A percentile compares a stretch with the other conserved stretches of the same genome.
These are phyloP conservation scores for Spinus pinus DNA, from an alignment of 2,797 vertebrate species.

Conservation along the genomic window DNA sequence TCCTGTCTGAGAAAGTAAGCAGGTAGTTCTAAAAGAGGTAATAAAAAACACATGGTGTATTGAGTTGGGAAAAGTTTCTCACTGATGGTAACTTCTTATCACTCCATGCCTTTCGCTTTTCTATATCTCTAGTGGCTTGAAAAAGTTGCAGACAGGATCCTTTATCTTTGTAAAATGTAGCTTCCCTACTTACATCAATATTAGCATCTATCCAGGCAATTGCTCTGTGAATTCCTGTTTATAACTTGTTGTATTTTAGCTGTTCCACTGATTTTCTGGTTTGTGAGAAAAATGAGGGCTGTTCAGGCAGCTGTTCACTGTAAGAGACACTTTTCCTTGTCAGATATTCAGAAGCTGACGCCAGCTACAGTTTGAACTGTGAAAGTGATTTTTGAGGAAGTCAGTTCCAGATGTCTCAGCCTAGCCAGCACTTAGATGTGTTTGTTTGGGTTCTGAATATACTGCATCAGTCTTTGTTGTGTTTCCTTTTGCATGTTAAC, in stretches of 20 bases:
- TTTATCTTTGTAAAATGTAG: neutral
- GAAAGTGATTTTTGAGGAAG: conserved; percentile 17
- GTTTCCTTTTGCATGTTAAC: neutral
- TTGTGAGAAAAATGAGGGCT: neutral
- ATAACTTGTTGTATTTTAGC: neutral
- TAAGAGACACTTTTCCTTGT: neutral
- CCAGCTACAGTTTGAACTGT: conserved; percentile 25
- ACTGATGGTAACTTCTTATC: neutral
- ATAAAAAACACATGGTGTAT: neutral
- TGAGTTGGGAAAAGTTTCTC: neutral
- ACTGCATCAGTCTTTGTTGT: neutral
- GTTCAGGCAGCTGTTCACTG: conserved; percentile 15
- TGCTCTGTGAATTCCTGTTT: neutral
- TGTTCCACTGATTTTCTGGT: neutral
- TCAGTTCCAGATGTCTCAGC: conserved; percentile 27
- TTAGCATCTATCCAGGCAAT: neutral
- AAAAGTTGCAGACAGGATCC: neutral
- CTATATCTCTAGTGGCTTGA: neutral
- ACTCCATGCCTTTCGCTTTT: neutral
- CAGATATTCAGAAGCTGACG: conserved; percentile 3
- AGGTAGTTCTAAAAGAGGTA: neutral
- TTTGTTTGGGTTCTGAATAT: conserved; percentile 41
- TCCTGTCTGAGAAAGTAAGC: neutral
- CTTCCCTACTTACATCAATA: neutral
- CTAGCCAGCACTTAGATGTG: conserved; percentile 22